Evolutionary conservation across 1,140 invertebrate species (phyloP), one percentile per base, ranked within the genome.

Genomic region (Caenorhabditis inopinata): DNA sequence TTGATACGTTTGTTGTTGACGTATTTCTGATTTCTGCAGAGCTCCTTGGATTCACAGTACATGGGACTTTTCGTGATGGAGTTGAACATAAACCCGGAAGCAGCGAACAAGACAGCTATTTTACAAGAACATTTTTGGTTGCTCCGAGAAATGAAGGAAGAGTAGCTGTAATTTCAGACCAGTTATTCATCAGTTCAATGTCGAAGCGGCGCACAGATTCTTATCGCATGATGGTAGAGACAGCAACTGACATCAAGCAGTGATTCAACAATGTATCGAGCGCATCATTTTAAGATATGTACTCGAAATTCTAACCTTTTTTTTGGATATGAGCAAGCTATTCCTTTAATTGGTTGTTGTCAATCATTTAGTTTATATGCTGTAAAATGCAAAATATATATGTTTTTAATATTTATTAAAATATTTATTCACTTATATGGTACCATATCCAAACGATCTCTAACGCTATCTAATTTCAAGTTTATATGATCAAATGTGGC

Each of bases 171-270:
- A 38, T 68, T n/a, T 32, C 58, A 2, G 58, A 68, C 21, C 58
- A 68, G n/a, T 42, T 68, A 18, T 68, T 68, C 58, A 68, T 68
- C 32, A 68, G 58, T 12, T 68, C 58, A 38, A 68, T 68, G 58
- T 68, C 58, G 18, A 38, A 68, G n/a, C n/a, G 58, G 23, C 58
- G 58, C 58, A 38, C 21, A 1, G 58, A 68, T n/a, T 21, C n/a
- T 2, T 68, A 68, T 42, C 58, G 58, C 58, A 68, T 18, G 16
- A n/a, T 68, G 7, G 58, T 68, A 4, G 58, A 68, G 32, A 38
- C 32, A 2, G 58, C 58, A 38, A 68, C 58, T 2, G 58, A 68
- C 32, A 38, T 68, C 12, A 32, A 68, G 7, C 38, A 42, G 38
- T 42, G 38, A 42, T n/a, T n/a, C n/a, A n/a, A n/a, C n/a, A n/a